Evolutionary conservation across 2,888 invertebrate species (phyloP), one percentile per base, ranked within the genome.

Genomic region (Leucophenga maculata): DNA sequence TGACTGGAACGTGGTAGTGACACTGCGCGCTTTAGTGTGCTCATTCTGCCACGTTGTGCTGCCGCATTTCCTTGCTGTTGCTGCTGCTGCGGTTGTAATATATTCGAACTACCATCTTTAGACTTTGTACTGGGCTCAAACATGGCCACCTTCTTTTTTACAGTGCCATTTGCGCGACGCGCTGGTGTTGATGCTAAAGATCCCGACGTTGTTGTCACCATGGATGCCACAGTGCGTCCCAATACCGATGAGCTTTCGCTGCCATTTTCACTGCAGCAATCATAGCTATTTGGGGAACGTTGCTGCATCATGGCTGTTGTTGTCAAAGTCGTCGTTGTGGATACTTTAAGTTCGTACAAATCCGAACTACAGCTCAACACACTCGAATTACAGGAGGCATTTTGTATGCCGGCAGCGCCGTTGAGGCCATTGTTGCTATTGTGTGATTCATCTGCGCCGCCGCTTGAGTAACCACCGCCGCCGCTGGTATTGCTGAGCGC

Each of bases 241-340:
- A 93, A 91, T 46, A 94, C 87, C 0, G 94, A 94, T 0, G 94
- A 94, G 85, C 94, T 94, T 83, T 95, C 95, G 77, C 94, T 94
- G 62, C 94, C 94, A 75, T 92, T 92, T 78, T 93, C 93, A 82
- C 92, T 92, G 65, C 92, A 92, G 54, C 85, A 86, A 64, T 89
- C 89, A 54, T 86, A 86, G 73, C 83, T 86, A 93, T 93, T 84
- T 92, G 94, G 72, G 94, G 94, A 26, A 93, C 60, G 60, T 92
- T 46, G 9, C 55, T 44, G 13, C 55, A n/a, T 13, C 44, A 55
- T n/a, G 3, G 50, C 50, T 50, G n/a, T 50, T n/a, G 50, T 50
- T n/a, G 39, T 26, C 26, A 26, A 26, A 1, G 22, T 39, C 18
- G 54, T 20, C 14, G 46, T 64, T 11, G 64, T 6, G 55, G 44